Percentiles rank a stretch among this genome's conserved stretches.
Conservation (phyloP, 2,888 invertebrate species). For the Sphaerophoria rueppellii region DNA sequence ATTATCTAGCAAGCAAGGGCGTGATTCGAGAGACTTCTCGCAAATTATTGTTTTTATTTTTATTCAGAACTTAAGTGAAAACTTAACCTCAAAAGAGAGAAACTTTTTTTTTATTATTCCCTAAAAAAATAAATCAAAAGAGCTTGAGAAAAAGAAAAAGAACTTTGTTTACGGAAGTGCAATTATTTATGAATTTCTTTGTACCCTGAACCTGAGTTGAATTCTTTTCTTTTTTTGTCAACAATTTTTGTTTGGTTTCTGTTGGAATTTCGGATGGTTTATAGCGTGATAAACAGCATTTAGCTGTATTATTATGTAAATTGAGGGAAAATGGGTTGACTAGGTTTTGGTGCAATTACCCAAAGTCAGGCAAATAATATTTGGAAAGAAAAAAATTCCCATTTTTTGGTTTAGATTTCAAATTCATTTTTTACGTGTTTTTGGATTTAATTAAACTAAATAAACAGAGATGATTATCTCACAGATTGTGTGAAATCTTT, state of each 20-base stretch:
- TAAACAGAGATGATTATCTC: not conserved
- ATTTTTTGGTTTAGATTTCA: too few relatives aligned
- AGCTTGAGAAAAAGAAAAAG: not conserved
- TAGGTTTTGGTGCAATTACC: not conserved
- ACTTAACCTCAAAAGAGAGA: too few relatives aligned
- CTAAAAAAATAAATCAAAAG: not conserved
- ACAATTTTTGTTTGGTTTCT: not conserved
- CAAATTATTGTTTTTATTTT: too few relatives aligned
- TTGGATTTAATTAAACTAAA: not conserved
- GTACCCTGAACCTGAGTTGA: too few relatives aligned
- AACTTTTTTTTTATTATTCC: too few relatives aligned
- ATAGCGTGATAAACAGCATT: conserved; percentile 31
- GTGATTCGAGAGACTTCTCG: too few relatives aligned
- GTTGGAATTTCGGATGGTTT: conserved; percentile 7
- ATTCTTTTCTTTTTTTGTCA: not conserved
- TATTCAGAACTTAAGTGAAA: too few relatives aligned
- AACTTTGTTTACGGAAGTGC: conserved; percentile 17
- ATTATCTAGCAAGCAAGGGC: too few relatives aligned
- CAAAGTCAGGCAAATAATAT: not conserved
- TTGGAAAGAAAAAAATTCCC: not conserved
- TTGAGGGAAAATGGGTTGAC: not conserved
- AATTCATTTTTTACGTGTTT: too few relatives aligned
- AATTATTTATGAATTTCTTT: conserved; percentile 31
- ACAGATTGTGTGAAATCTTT: not conserved
- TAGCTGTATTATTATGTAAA: conserved; percentile 15